Conservation (phyloP, 2,113 vertebrate genomes). For the Rhodinocichla rosea region DNA sequence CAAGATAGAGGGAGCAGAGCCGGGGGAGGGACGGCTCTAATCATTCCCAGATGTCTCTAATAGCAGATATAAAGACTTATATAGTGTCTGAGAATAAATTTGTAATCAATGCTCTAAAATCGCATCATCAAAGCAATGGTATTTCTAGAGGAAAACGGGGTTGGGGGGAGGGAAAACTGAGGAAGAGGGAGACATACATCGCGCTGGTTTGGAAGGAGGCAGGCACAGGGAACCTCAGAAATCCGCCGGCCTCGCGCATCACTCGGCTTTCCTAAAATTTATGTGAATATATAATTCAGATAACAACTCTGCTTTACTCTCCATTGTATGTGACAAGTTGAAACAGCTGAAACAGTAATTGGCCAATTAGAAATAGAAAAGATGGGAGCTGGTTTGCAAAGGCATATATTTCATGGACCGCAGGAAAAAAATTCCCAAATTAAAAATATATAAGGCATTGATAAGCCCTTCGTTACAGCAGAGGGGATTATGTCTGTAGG, state of each 20-base stretch:
- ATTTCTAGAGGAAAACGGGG: constrained; percentile 39
- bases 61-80: constrained; percentile 80
- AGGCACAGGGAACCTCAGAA: neutral
- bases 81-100: constrained; percentile 77
- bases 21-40: constrained; percentile 78
- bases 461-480: constrained; percentile 19
- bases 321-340: neutral
- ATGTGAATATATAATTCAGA: constrained; percentile 25
- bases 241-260: neutral
- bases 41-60: constrained; percentile 87
- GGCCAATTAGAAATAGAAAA: neutral
- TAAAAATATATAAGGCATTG: constrained; percentile 29
- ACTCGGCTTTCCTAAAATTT: neutral
- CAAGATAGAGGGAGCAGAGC: constrained; percentile 72
- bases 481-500: constrained; percentile 11
- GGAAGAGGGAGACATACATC: neutral
- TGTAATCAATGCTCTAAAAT: constrained; percentile 75
- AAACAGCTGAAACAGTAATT: neutral
- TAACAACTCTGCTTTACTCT: neutral
- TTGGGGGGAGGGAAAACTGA: neutral
- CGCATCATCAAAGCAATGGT: constrained; percentile 71
- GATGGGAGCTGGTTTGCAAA: neutral
- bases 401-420: neutral
- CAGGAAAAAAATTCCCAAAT: neutral
- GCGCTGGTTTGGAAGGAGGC: neutral